Percentiles rank a stretch among this genome's conserved stretches.
phyloP scores from a whole-genome alignment of 2,797 vertebrate genomes.

The Channallabes apus region DNA sequence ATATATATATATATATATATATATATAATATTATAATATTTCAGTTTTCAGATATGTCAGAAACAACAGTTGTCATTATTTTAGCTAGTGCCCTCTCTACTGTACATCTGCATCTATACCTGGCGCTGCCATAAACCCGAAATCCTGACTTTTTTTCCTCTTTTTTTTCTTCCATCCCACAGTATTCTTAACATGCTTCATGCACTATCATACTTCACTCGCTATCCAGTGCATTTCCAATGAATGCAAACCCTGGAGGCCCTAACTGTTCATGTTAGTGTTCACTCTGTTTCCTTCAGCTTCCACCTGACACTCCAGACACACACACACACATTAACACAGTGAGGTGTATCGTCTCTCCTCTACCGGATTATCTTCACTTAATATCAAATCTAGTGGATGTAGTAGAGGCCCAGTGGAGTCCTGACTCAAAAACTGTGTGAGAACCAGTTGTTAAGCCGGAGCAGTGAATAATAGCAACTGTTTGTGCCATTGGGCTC shows the following conservation, averaged over 20 bases:
- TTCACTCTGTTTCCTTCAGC: background rate
- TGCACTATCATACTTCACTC: background rate
- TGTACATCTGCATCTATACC: no score
- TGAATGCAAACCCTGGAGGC: background rate
- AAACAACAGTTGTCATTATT: no score
- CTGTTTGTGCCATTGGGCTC: constrained; percentile 5
- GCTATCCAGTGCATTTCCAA: background rate
- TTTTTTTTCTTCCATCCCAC: background rate
- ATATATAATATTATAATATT: no score
- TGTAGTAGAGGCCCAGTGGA: background rate
- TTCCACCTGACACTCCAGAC: background rate
- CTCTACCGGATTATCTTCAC: constrained; percentile 4
- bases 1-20: no score
- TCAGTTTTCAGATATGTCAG: no score
- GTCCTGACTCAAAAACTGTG: constrained; percentile 11
- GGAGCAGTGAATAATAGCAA: constrained; percentile 24
- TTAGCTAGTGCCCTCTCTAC: no score
- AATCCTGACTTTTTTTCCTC: background rate
- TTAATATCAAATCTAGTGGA: constrained; percentile 18
- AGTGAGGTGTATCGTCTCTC: background rate
- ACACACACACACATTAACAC: constrained; percentile 11
- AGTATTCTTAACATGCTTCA: background rate
- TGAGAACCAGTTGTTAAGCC: constrained; percentile 28
- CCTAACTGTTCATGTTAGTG: background rate
- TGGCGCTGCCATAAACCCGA: background rate